phyloP scores from a whole-genome alignment of 2,888 invertebrate species.

The Drosophila prolongata region DNA sequence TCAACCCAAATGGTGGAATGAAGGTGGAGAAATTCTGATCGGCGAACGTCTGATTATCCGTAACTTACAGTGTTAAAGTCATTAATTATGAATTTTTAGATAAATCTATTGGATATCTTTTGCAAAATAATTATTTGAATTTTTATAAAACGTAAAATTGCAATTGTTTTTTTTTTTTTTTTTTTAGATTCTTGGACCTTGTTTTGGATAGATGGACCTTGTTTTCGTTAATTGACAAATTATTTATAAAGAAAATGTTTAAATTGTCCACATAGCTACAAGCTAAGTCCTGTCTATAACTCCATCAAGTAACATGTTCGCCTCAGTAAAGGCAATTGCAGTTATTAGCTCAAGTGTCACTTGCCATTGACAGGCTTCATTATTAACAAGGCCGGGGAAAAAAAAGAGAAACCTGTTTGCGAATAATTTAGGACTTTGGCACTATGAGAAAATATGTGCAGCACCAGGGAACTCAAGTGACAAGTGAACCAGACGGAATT shows the following conservation, averaged over 20 bases:
- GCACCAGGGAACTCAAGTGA: conserved; percentile 29
- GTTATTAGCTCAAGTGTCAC: conserved; percentile 65
- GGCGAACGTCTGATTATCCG: background rate
- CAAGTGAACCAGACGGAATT: conserved; percentile 33
- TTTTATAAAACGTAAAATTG: no score
- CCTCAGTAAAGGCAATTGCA: conserved; percentile 28
- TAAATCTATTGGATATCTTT: no score
- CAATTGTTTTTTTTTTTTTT: no score
- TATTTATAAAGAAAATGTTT: no score
- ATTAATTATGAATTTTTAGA: no score
- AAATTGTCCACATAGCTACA: no score
- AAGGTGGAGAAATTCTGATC: conserved; percentile 11
- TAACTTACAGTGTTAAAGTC: background rate
- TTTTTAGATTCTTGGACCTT: no score
- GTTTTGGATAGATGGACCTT: no score
- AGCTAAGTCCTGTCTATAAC: background rate
- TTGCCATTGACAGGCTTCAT: conserved; percentile 64
- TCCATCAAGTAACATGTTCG: conserved; percentile 7
- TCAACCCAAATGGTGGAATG: background rate
- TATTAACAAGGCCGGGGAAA: conserved; percentile 43
- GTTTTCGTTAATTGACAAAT: no score
- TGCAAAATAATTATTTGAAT: no score
- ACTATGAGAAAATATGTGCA: conserved; percentile 45
- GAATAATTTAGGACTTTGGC: conserved; percentile 60
- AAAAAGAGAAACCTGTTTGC: conserved; percentile 53